phyloP scores from a whole-genome alignment of 2,888 invertebrate species.

The Drosophila mercatorum region DNA sequence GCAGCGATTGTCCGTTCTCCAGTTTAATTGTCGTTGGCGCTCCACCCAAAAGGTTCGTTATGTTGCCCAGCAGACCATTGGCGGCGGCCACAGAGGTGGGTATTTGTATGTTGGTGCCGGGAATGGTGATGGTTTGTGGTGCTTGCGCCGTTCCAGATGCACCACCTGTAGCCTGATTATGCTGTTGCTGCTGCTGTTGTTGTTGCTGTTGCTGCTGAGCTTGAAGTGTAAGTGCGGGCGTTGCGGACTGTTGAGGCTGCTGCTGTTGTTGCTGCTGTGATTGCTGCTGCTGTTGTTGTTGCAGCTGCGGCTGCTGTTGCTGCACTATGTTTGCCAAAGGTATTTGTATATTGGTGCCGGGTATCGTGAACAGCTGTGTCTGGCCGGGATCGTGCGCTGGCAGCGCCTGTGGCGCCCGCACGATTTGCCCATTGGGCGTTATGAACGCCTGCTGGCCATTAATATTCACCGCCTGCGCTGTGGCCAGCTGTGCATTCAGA shows the following conservation, averaged over 20 bases:
- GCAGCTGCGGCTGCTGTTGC: conserved; percentile 67
- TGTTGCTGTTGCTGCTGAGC: conserved; percentile 43
- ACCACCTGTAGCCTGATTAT: conserved; percentile 46
- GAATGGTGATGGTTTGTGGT: conserved; percentile 80
- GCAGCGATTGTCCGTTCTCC: conserved; percentile 85
- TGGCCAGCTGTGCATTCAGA: conserved; percentile 85
- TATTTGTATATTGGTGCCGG: conserved; percentile 87
- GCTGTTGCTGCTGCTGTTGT: conserved; percentile 40
- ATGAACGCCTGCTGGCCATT: conserved; percentile 86
- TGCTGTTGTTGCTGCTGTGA: conserved; percentile 64
- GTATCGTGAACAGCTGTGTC: conserved; percentile 87
- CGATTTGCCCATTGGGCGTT: conserved; percentile 89
- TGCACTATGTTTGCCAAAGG: conserved; percentile 83
- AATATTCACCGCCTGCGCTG: conserved; percentile 86
- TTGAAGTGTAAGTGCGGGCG: conserved; percentile 13
- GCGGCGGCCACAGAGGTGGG: conserved; percentile 84
- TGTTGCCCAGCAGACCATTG: conserved; percentile 82
- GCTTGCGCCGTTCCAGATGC: conserved; percentile 31
- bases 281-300: conserved; percentile 49
- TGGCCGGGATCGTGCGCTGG: conserved; percentile 88
- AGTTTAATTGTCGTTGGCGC: conserved; percentile 74
- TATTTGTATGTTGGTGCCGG: conserved; percentile 84
- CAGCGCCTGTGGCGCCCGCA: conserved; percentile 87
- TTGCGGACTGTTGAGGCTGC: conserved; percentile 39
- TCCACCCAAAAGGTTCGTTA: conserved; percentile 72